Evolutionary conservation across 2,888 invertebrate genomes (phyloP), one percentile per base, ranked within the genome.

Genomic region (Latrodectus hesperus): DNA sequence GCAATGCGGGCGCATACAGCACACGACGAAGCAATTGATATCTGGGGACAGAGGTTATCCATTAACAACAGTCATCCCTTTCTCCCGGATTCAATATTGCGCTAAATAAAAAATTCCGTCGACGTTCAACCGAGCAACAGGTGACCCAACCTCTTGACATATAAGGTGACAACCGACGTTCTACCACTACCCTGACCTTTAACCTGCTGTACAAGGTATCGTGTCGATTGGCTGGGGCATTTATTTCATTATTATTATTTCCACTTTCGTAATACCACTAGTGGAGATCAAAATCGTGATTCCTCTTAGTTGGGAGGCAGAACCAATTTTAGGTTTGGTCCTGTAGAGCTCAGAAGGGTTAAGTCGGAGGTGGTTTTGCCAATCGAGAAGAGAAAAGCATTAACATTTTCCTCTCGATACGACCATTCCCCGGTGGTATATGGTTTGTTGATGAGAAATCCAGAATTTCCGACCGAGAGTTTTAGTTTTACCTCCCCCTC

Each of bases 231-330:
- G 49, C 52, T 53, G 73, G 73, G 53, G 16, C 14, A 73, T n/a
- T 17, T 73, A 49, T 73, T 72, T 73, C 49, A 52, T 73, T 73
- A 51, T 68, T 74, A 73, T 74, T 74, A 38, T 38, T 74, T 74
- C 52, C 64, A 52, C 52, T 60, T 60, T 70, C 70, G 70, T 52
- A 17, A 52, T 73, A 17, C 49, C 26, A 22, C 22, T 52, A 26
- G 70, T 10, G 81, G 70, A 75, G 86, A 86, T 86, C 86, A 86
- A 72, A 70, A 65, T 86, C 86, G 86, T 86, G 85, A 84, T 84
- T n/a, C 65, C 38, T 64, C 72, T 67, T 22, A 68, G 70, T 53
- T 51, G 60, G 51, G 73, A 79, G 86, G 86, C 76, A 80, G 86
- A 65, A 86, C 81, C 80, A 86, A 86, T 81, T 86, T 86, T 79